These are phyloP conservation scores for Olivierus martensii DNA, from an alignment of 1,140 invertebrate genomes.

Conservation along the genomic window DNA sequence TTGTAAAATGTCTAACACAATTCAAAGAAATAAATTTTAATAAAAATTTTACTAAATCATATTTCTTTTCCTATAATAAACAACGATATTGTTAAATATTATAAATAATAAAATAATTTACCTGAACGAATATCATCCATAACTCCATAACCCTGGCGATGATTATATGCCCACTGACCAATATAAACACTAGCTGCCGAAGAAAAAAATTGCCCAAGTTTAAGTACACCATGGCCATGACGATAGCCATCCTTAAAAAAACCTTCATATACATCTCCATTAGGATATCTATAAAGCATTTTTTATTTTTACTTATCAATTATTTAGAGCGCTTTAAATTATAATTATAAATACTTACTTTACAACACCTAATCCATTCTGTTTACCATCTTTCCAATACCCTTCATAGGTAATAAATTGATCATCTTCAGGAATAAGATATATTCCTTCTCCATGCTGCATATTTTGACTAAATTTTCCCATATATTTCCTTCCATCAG, in stretches of 20 bases:
- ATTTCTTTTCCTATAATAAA: too few species aligned
- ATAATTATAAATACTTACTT: slow-evolving; percentile 35
- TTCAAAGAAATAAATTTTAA: too few species aligned
- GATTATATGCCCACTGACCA: slow-evolving; percentile 62
- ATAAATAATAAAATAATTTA: too few species aligned
- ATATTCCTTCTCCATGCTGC: slow-evolving; percentile 44
- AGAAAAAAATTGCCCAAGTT: slow-evolving; percentile 59
- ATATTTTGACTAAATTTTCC: slow-evolving; percentile 62
- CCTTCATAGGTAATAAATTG: slow-evolving; percentile 49
- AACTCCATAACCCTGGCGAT: slow-evolving; percentile 68
- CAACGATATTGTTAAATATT: too few species aligned
- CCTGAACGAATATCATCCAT: slow-evolving; percentile 59
- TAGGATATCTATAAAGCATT: slow-evolving; percentile 39
- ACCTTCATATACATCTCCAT: slow-evolving; percentile 64
- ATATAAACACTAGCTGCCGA: slow-evolving; percentile 63
- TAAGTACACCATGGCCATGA: slow-evolving; percentile 67
- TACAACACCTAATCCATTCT: slow-evolving; percentile 63
- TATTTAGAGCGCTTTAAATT: too few species aligned
- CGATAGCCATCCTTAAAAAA: slow-evolving; percentile 67
- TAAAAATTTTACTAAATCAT: too few species aligned
- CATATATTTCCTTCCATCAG: slow-evolving; percentile 58
- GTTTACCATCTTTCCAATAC: slow-evolving; percentile 64
- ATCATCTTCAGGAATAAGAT: slow-evolving; percentile 18
- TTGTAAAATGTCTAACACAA: too few species aligned
- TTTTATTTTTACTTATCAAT: too few species aligned